These are phyloP conservation scores for Diabrotica balteata DNA, from an alignment of 2,888 invertebrate species.

Conservation along the genomic window DNA sequence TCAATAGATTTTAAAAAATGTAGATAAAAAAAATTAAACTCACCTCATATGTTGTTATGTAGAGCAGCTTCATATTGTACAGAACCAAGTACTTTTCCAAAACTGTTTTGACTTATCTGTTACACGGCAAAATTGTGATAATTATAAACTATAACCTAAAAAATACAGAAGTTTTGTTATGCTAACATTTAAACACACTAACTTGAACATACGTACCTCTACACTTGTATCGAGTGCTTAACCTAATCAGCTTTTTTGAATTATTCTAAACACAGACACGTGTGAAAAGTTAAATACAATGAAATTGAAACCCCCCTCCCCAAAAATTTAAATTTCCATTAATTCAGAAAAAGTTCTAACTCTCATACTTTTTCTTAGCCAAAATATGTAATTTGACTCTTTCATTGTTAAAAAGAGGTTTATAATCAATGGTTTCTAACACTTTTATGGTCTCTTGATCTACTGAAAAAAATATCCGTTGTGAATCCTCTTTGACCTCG, in stretches of 20 bases:
- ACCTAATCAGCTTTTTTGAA: too few species aligned
- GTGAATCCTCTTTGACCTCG: constrained; percentile 12
- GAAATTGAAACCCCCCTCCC: too few species aligned
- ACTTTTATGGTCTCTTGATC: constrained; percentile 9
- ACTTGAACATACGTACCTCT: constrained; percentile 8
- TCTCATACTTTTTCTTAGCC: constrained; percentile 6
- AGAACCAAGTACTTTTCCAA: background rate
- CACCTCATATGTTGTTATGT: background rate
- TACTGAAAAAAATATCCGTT: constrained; percentile 13
- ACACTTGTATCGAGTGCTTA: background rate
- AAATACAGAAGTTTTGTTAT: constrained; percentile 2
- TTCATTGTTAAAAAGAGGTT: constrained; percentile 7
- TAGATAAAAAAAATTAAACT: background rate
- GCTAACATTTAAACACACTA: background rate
- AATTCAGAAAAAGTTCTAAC: background rate
- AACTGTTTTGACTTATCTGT: constrained; percentile 6
- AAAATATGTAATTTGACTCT: constrained; percentile 10
- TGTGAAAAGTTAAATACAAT: too few species aligned
- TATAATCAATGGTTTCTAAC: constrained; percentile 1
- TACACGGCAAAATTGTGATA: constrained; percentile 15
- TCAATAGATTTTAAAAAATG: background rate
- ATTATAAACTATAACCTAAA: constrained; percentile 7
- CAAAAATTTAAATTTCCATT: background rate
- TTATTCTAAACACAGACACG: background rate
- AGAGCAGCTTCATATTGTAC: background rate